Evolutionary conservation across 2,888 invertebrate species (phyloP).

Genomic region (Phytoseiulus persimilis): DNA sequence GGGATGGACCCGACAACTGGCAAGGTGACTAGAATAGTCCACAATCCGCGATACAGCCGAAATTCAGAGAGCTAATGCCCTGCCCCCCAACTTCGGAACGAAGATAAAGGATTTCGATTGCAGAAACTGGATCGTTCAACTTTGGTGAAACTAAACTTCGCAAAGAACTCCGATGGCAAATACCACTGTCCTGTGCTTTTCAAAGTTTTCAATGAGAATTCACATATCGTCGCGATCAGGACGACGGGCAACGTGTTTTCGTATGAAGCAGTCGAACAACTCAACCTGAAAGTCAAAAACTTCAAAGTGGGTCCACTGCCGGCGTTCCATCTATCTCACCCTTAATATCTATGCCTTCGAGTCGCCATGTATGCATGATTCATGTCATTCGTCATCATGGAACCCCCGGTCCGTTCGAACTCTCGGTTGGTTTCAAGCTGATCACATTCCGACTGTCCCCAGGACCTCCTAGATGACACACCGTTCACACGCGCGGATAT

Average conservation of each 20-base stretch:
- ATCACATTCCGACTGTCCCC: slow-evolving; percentile 49
- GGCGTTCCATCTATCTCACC: too few relatives aligned
- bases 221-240: slow-evolving; percentile 79
- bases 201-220: slow-evolving; percentile 82
- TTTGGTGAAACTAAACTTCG: slow-evolving; percentile 74
- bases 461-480: slow-evolving; percentile 80
- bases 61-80: too few relatives aligned
- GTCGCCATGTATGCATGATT: not conserved
- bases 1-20: slow-evolving; percentile 91
- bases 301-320: slow-evolving; percentile 54
- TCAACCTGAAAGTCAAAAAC: slow-evolving; percentile 87
- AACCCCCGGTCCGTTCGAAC: not conserved
- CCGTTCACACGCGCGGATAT: slow-evolving; percentile 80
- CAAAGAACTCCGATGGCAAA: slow-evolving; percentile 65
- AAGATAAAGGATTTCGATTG: slow-evolving; percentile 47
- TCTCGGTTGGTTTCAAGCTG: not conserved
- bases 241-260: slow-evolving; percentile 92
- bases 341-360: too few relatives aligned
- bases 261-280: slow-evolving; percentile 85
- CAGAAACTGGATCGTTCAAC: slow-evolving; percentile 70
- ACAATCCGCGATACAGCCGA: too few relatives aligned
- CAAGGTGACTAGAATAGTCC: slow-evolving; percentile 55
- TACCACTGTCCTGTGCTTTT: slow-evolving; percentile 87
- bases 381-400: not conserved
- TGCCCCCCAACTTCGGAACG: not conserved